Conservation (phyloP, 2,113 vertebrate genomes). For the Cardinalis cardinalis region DNA sequence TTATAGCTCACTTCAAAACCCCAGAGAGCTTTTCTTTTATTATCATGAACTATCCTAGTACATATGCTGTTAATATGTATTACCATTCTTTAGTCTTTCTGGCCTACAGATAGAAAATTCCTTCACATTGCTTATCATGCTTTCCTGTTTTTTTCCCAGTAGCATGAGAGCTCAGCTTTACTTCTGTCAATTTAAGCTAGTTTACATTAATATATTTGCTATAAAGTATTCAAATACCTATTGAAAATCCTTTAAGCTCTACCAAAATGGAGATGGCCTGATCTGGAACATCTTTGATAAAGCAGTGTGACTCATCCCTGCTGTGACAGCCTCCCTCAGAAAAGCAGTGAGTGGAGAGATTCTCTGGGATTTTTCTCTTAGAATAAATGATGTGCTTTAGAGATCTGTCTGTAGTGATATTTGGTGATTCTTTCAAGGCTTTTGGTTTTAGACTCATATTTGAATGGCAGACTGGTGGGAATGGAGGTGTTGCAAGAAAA, state of each 20-base stretch:
- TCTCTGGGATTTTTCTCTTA: not conserved
- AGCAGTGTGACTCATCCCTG: not conserved
- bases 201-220: not conserved
- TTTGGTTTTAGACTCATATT: not conserved
- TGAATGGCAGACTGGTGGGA: not conserved
- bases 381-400: not conserved
- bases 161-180: not conserved
- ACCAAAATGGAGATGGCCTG: not conserved
- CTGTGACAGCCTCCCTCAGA: not conserved
- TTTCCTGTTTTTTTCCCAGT: not conserved
- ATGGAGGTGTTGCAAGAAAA: not conserved
- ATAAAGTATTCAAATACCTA: not conserved
- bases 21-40: not conserved
- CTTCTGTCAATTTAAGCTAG: not conserved
- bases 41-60: not conserved
- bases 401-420: not conserved
- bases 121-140: not conserved
- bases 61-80: not conserved
- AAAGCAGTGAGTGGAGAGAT: not conserved
- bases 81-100: not conserved
- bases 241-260: constrained; percentile 2
- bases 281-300: constrained; percentile 10
- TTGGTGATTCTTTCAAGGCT: not conserved
- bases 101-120: not conserved
- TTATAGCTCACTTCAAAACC: not conserved